Evolutionary conservation across 2,113 vertebrate species (phyloP).

Genomic region (Rousettus leschenaultii): DNA sequence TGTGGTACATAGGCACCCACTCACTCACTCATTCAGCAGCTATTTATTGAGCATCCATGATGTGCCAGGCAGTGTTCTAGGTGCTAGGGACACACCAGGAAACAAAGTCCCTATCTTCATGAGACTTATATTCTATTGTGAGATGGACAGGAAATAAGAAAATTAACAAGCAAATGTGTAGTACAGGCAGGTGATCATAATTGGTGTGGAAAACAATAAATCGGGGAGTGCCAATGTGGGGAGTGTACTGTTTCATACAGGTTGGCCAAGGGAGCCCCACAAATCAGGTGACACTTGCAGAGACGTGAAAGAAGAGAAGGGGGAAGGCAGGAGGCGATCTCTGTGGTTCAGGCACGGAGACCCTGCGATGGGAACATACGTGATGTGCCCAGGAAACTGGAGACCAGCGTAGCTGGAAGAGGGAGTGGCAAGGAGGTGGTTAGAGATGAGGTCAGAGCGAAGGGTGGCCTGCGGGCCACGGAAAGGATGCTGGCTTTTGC

Average conservation of each 20-base stretch:
- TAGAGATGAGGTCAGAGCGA: background rate
- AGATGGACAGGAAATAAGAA: background rate
- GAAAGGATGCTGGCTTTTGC: background rate
- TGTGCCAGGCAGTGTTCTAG: background rate
- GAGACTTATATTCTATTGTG: background rate
- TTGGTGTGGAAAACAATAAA: background rate
- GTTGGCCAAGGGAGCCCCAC: background rate
- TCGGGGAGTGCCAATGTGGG: background rate
- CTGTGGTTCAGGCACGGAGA: background rate
- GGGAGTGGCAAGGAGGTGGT: background rate
- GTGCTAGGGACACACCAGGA: background rate
- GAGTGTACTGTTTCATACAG: background rate
- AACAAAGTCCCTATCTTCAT: background rate
- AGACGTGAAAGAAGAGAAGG: background rate
- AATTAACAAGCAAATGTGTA: background rate
- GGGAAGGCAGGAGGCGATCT: accelerated
- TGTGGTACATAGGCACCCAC: no score
- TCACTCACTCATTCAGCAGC: background rate
- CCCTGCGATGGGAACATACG: background rate
- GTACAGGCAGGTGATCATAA: background rate
- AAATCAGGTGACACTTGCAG: background rate
- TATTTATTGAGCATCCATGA: background rate
- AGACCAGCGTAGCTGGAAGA: background rate
- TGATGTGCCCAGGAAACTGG: background rate
- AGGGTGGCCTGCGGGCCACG: accelerated